Percentiles rank a stretch among this genome's conserved stretches.
Evolutionary conservation across 2,888 invertebrate genomes (phyloP).

Genomic region (Metellina segmentata): DNA sequence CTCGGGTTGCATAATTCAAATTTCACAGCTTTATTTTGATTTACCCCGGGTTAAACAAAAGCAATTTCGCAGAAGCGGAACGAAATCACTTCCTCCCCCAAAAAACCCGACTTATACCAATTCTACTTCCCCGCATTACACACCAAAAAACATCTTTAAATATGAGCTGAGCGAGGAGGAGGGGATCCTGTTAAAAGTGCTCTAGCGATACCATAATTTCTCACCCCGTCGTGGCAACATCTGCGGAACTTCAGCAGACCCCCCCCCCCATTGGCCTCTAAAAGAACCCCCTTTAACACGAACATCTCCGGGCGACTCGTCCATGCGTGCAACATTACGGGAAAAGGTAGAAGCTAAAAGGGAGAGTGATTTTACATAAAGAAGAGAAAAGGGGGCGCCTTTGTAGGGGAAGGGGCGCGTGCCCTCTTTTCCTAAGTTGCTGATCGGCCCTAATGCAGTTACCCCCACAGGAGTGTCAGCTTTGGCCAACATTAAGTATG

Average conservation of each 20-base stretch:
- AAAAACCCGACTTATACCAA: conserved; percentile 51
- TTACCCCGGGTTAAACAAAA: background rate
- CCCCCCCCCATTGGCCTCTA: conserved; percentile 9
- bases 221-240: conserved; percentile 77
- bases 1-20: background rate
- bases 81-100: background rate
- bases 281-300: conserved; percentile 60
- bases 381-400: conserved; percentile 44
- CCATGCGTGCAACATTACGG: conserved; percentile 74
- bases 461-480: conserved; percentile 74
- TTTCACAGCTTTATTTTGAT: background rate
- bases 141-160: conserved; percentile 64
- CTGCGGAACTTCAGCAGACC: conserved; percentile 69
- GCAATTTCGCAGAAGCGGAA: background rate
- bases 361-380: conserved; percentile 72
- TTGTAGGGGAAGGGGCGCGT: background rate
- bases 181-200: conserved; percentile 75
- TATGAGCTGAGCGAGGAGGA: conserved; percentile 19
- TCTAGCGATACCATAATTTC: conserved; percentile 76
- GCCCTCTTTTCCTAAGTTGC: conserved; percentile 67
- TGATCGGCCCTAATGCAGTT: conserved; percentile 75
- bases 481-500: conserved; percentile 76
- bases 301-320: conserved; percentile 44
- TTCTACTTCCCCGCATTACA: conserved; percentile 16
- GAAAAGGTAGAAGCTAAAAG: conserved; percentile 59